Evolutionary conservation across 2,888 invertebrate genomes (phyloP).

Genomic region (Odontocolon sp.): DNA sequence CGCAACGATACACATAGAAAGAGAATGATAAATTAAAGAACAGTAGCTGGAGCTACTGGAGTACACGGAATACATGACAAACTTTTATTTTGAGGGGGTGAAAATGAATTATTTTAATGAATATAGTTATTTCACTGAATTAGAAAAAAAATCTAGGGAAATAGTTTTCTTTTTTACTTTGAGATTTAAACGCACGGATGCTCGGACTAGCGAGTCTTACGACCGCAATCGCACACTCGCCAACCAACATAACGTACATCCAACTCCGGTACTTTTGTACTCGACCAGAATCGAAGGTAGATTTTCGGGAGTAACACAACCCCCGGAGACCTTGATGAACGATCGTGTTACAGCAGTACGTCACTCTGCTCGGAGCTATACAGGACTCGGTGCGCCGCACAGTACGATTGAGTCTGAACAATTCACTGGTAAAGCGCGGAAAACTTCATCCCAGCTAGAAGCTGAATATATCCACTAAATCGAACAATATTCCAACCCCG

Average conservation of each 20-base stretch:
- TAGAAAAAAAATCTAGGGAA: background rate
- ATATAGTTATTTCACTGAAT: background rate
- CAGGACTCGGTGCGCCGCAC: conserved; percentile 43
- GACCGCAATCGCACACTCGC: too few species aligned
- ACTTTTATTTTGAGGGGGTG: background rate
- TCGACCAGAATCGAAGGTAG: conserved; percentile 36
- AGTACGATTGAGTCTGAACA: conserved; percentile 36
- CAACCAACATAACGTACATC: conserved; percentile 3
- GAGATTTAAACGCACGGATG: background rate
- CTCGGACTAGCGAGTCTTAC: too few species aligned
- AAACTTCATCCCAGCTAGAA: background rate
- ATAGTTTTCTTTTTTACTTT: background rate
- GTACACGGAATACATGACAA: background rate
- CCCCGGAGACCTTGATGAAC: conserved; percentile 70
- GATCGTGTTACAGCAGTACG: conserved; percentile 66
- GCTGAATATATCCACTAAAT: background rate
- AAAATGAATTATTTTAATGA: conserved; percentile 9
- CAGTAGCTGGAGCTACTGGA: background rate
- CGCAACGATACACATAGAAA: conserved; percentile 11
- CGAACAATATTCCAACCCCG: background rate
- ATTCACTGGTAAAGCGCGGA: conserved; percentile 16
- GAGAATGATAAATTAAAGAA: conserved; percentile 44
- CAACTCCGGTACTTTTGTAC: conserved; percentile 33
- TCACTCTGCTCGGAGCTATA: conserved; percentile 65
- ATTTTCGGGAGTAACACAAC: conserved; percentile 57